Evolutionary conservation across 2,113 vertebrate species (phyloP).

Genomic region (Plotosus lineatus): DNA sequence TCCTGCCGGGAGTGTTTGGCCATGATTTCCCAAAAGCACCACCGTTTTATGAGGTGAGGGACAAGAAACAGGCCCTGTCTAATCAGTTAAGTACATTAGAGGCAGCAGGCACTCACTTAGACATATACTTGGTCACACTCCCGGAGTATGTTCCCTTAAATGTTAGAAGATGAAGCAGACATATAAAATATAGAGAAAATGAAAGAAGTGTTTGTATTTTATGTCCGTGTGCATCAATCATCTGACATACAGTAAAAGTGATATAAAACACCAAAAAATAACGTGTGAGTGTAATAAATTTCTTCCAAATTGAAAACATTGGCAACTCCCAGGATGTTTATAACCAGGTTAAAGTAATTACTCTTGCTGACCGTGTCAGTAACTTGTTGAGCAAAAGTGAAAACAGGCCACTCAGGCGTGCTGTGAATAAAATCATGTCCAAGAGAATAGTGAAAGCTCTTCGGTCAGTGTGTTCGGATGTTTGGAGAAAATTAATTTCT

Average conservation of each 20-base stretch:
- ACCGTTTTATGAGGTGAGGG: slow-evolving; percentile 34
- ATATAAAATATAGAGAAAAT: slow-evolving; percentile 55
- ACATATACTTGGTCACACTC: slow-evolving; percentile 15
- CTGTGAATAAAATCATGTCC: not conserved
- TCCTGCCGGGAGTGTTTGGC: slow-evolving; percentile 41
- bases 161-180: slow-evolving; percentile 52
- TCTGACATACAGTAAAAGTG: slow-evolving; percentile 25
- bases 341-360: slow-evolving; percentile 19
- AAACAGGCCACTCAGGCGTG: slow-evolving; percentile 2
- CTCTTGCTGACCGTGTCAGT: slow-evolving; percentile 13
- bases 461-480: not conserved
- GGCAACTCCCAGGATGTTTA: slow-evolving; percentile 4
- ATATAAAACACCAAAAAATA: not conserved
- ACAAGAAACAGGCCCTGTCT: slow-evolving; percentile 47
- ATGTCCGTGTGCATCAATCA: slow-evolving; percentile 1
- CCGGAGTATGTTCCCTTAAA: not conserved
- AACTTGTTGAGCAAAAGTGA: not conserved
- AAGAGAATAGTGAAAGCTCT: not conserved
- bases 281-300: not conserved
- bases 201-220: slow-evolving; percentile 15
- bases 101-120: slow-evolving; percentile 7
- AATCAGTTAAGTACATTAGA: slow-evolving; percentile 51
- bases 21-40: slow-evolving; percentile 51
- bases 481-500: not conserved
- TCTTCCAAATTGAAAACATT: not conserved